These are phyloP conservation scores for Fregata magnificens DNA, from an alignment of 2,113 vertebrate species.

Conservation along the genomic window DNA sequence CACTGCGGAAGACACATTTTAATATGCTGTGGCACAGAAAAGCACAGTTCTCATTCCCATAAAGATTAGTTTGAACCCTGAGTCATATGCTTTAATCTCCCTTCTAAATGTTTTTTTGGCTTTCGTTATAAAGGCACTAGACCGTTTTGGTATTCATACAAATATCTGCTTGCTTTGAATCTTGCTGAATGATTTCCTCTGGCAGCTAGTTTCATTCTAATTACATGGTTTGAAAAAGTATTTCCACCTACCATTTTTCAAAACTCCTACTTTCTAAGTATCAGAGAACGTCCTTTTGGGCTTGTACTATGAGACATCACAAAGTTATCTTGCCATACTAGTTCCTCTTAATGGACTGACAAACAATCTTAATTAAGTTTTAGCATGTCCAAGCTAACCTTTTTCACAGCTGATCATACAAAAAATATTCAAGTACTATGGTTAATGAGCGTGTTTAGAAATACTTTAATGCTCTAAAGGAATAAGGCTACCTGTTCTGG, in stretches of 20 bases:
- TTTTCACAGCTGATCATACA: neutral
- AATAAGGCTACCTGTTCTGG: neutral
- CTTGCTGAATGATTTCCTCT: neutral
- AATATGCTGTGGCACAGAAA: neutral
- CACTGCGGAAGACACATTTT: neutral
- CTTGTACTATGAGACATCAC: neutral
- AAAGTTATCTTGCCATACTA: neutral
- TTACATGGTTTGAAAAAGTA: neutral
- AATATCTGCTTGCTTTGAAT: neutral
- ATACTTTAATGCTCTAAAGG: neutral
- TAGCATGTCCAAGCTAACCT: neutral
- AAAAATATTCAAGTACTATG: neutral
- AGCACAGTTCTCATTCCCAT: neutral
- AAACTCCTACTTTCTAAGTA: slow-evolving; percentile 24
- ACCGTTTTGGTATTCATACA: neutral
- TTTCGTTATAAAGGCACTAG: neutral
- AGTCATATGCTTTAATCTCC: neutral
- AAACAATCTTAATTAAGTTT: neutral
- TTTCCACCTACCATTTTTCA: slow-evolving; percentile 4
- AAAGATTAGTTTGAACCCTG: neutral
- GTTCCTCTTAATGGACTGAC: slow-evolving; percentile 4
- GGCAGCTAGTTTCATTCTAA: neutral
- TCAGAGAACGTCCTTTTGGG: neutral
- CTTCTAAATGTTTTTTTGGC: neutral
- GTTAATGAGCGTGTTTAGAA: neutral